Base-by-base conservation (phyloP, 2,888 invertebrate species). In the Calephelis perditalis region DNA sequence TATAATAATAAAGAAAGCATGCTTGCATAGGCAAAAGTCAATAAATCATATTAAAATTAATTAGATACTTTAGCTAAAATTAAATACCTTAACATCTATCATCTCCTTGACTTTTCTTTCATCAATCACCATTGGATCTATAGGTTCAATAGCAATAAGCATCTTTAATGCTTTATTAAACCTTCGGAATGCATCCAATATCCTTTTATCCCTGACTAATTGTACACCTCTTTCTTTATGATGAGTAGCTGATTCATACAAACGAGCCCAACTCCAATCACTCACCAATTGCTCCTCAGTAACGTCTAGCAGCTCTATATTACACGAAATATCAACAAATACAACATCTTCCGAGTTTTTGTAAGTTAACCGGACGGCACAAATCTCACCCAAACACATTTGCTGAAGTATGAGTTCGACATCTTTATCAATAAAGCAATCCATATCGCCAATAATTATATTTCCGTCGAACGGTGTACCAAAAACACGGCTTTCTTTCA, bases 161-260 rank as follows among this genome's bases (percentile, higher is more conserved):
- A 95, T 91, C 79, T 96, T 96, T 36, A 96, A 88, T 2, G 95
- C 94, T 77, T 94, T 94, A 65, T 92, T 93, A 77, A 96, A 97
- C 62, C 88, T 79, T n/a, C 84, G 73, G 70, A 96, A 96, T 0
- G 96, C 96, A 75, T 96, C 95, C 9, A 87, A 74, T 59, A 88
- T 83, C 59, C 93, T 91, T 65, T 92, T 91, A 1, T 87, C 75
- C 73, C 93, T 93, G 65, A 95, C 95, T 65, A 96, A 86, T 43
- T 89, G 77, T 0, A 95, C 94, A 4, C 94, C 93, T 46, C 80
- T 74, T 63, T 91, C 91, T 77, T 93, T 93, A 67, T 92, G 90
- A 68, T 87, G 84, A 43, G 82, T 69, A 1, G 92, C 89, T 15
- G 84, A 76, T 54, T 87, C 83, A 68, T 88, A 88, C 64, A 93